Base-by-base conservation (phyloP, 2,888 invertebrate genomes). In the Uloborus plumipes region DNA sequence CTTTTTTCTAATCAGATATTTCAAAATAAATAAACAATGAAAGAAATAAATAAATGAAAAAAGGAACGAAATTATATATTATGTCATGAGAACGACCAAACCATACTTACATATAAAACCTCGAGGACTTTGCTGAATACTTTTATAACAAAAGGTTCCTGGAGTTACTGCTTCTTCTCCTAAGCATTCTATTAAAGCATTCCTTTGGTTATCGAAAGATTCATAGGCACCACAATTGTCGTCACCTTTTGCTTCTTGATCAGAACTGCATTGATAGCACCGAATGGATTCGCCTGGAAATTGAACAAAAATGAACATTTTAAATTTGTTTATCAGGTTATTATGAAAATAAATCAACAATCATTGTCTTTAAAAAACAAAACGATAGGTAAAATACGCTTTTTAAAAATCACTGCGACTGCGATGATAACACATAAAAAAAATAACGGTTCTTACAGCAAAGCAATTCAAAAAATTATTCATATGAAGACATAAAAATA, bases 121-220 rank as follows among this genome's bases (percentile, higher is more conserved):
- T 88, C 94, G 93, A 0, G 97, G 97, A 80, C 98, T 94, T 89
- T 98, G 98, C 87, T 96, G 95, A 1, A 95, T 94, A 31, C 95
- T 92, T 91, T 98, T 98, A 92, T 97, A 95, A 89, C 98, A 98
- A 89, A 98, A 98, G 2, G 97, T 95, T 11, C 98, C 98, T 26
- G 97, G 97, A 90, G 95, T 95, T 86, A 95, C 92, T 58, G 97
- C 96, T 89, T 98, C 97, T 88, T 97, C 97, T 88, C 94, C 96
- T 88, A 94, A 95, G 89, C 98, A 98, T 88, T 98, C 97, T 1
- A 97, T 93, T 14, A 97, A 93, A 86, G 97, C 94, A 88, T 98
- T 95, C 85, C 93, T 92, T 16, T 93, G 92, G 87, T 92, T 93
- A 88, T 98, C 94, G 88, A 98, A 98, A 86, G 91, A 92, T 85